A percentile compares a stretch with the other conserved stretches of the same genome.
Evolutionary conservation across 2,888 invertebrate genomes (phyloP).

Genomic region (Lapara coniferarum): DNA sequence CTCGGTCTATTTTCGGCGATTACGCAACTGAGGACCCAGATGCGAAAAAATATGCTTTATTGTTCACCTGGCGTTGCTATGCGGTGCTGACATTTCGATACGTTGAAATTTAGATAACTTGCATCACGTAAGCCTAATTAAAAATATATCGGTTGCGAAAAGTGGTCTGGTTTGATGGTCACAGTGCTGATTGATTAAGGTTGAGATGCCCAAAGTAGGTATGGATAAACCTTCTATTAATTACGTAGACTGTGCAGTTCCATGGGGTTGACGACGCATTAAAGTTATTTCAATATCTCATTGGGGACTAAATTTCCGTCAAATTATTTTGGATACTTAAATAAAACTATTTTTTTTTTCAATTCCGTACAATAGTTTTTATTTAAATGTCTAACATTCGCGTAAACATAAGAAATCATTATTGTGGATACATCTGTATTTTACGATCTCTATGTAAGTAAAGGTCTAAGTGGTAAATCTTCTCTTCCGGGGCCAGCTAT

Average conservation of each 20-base stretch:
- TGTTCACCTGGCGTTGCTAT: constrained; percentile 28
- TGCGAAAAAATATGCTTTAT: constrained; percentile 31
- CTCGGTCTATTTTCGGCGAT: constrained; percentile 33
- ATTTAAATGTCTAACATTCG: no score
- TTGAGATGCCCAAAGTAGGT: neutral
- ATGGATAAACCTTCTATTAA: neutral
- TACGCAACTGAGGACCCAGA: constrained; percentile 31
- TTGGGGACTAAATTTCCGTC: no score
- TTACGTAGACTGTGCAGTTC: neutral
- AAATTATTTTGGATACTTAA: no score
- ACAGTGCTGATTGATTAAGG: neutral
- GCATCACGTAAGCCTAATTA: constrained; percentile 21
- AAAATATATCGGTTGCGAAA: constrained; percentile 6
- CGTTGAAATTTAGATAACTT: constrained; percentile 25
- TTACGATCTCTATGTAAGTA: no score
- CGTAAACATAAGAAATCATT: no score
- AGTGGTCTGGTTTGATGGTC: neutral
- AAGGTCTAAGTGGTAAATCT: no score
- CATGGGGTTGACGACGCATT: neutral
- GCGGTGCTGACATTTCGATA: constrained; percentile 27
- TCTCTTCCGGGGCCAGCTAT: no score
- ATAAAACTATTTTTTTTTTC: no score
- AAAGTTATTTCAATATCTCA: neutral
- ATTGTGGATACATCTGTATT: no score
- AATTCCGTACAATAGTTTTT: no score